phyloP scores from a whole-genome alignment of 2,888 invertebrate genomes.

The Yponomeuta cagnagella region DNA sequence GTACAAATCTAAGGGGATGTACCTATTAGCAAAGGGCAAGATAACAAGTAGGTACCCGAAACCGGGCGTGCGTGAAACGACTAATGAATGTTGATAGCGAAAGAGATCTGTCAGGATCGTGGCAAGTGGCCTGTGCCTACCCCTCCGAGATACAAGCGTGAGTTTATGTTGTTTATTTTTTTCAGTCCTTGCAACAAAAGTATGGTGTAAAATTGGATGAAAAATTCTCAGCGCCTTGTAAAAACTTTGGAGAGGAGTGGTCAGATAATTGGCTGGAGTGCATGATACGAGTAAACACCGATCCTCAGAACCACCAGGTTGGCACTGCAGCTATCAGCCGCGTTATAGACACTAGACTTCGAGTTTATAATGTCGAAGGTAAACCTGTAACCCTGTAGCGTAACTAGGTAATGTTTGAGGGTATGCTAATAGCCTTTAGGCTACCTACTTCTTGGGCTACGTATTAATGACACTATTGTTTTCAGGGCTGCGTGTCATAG shows the following conservation, averaged over 20 bases:
- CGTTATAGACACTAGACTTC: slow-evolving; percentile 75
- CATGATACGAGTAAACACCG: slow-evolving; percentile 81
- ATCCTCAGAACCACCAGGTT: slow-evolving; percentile 87
- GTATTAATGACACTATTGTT: neutral
- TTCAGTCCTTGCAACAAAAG: slow-evolving; percentile 44
- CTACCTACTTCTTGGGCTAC: too few species aligned
- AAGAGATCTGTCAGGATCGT: too few species aligned
- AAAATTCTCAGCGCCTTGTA: slow-evolving; percentile 54
- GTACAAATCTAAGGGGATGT: too few species aligned
- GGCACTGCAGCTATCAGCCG: slow-evolving; percentile 87
- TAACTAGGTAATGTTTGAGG: too few species aligned
- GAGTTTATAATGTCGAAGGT: slow-evolving; percentile 71
- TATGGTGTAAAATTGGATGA: slow-evolving; percentile 59
- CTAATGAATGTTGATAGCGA: too few species aligned
- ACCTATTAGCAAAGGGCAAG: too few species aligned
- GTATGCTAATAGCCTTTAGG: too few species aligned
- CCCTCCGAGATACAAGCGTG: too few species aligned
- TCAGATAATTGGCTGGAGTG: slow-evolving; percentile 83
- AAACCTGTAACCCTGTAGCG: slow-evolving; percentile 24
- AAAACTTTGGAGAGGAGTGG: slow-evolving; percentile 40
- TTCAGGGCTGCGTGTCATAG: slow-evolving; percentile 64
- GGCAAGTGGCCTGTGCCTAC: too few species aligned
- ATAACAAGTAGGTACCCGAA: too few species aligned
- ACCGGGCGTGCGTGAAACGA: too few species aligned
- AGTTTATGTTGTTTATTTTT: neutral